Conservation (phyloP, 2,113 vertebrate genomes). For the Salminus brasiliensis region DNA sequence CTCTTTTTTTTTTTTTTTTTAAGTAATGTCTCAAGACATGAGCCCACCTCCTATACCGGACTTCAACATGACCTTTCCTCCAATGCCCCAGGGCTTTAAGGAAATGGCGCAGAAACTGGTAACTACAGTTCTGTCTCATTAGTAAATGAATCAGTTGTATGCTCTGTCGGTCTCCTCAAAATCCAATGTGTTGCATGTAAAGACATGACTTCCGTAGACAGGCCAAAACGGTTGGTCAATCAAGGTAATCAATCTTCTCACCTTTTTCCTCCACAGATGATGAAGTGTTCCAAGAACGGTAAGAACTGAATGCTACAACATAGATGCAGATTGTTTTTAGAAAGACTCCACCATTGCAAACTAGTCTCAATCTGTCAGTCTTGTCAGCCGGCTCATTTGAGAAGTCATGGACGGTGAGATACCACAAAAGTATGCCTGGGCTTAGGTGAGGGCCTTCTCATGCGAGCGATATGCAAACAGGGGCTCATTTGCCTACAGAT, state of each 20-base stretch:
- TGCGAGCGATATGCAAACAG: neutral
- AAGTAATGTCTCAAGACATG: slow-evolving; percentile 35
- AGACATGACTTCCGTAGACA: too few species aligned
- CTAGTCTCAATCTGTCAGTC: neutral
- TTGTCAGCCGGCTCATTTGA: neutral
- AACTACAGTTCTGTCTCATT: neutral
- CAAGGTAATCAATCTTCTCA: neutral
- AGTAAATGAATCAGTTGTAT: too few species aligned
- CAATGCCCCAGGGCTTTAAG: slow-evolving; percentile 34
- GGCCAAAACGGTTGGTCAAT: neutral
- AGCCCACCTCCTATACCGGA: neutral
- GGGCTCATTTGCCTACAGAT: too few species aligned
- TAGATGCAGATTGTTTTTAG: too few species aligned
- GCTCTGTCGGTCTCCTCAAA: too few species aligned
- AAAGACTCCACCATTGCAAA: too few species aligned
- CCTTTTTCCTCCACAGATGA: slow-evolving; percentile 63
- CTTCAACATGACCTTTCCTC: slow-evolving; percentile 4
- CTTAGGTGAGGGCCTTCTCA: neutral
- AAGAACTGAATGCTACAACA: slow-evolving; percentile 40
- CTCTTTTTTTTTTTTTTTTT: neutral
- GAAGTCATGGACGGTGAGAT: neutral
- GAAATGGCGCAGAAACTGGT: slow-evolving; percentile 61
- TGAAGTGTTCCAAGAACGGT: slow-evolving; percentile 64
- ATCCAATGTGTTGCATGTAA: neutral
- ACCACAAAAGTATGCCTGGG: neutral